Evolutionary conservation across 2,797 vertebrate species (phyloP), one percentile per base, ranked within the genome.

Genomic region (Hydrocynus forskahlii): DNA sequence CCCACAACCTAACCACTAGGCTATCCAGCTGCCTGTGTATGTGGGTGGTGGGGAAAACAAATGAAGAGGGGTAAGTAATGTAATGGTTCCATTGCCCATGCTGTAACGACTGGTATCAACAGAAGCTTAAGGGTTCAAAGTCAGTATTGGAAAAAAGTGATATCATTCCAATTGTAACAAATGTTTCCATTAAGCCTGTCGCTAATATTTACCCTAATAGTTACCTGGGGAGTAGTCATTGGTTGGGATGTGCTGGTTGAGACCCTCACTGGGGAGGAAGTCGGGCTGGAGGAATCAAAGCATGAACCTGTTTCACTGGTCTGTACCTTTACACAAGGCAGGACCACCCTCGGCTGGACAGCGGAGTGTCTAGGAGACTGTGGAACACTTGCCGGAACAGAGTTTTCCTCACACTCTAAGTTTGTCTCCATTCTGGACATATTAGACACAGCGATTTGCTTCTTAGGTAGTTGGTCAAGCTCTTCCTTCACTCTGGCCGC

Each of bases 291-390:
- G 74, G 5, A 45, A 29, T 75, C 29, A 19, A 29, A 57, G 21
- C n/a, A 23, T 13, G 12, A 54, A 10, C 74, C 80, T 4, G 13
- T 54, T 29, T 72, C 72, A 43, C 43, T 25, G 68, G 45, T 9
- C n/a, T 17, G 48, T 68, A 82, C 6, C 7, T 48, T 29, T 21
- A 76, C 29, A 19, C 45, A 66, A 66, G 64, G 54, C 50, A 85
- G 73, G 23, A 82, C 29, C 29, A 82, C 54, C 43, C 25, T 82
- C 76, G 83, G 83, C 13, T 23, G 77, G 21, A 21, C 5, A 35
- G 29, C 8, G 35, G 73, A n/a, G 1, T 9, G 38, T 60, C 54
- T 12, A 2, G 60, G 60, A 10, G 19, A 29, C 60, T 43, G 66
- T 14, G 70, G 52, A 45, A 13, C 25, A 59, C 57, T 59, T 25